phyloP scores from a whole-genome alignment of 1,140 invertebrate genomes.

The Drosophila paulistorum region DNA sequence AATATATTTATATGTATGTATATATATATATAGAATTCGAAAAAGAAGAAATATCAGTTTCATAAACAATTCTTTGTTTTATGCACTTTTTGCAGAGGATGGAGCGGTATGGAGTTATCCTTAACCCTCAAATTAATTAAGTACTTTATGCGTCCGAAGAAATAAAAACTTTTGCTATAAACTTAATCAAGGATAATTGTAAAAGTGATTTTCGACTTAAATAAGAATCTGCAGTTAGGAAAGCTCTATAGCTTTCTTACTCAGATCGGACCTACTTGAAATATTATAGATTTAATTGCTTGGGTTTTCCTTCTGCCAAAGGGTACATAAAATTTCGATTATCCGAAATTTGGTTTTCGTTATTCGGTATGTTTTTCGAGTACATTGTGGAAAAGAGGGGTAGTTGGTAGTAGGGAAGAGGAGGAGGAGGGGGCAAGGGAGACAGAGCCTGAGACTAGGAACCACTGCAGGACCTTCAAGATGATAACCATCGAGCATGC shows the following conservation, averaged over 20 bases:
- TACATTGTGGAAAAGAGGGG: background rate
- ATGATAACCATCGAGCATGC: background rate
- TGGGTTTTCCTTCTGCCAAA: too few relatives aligned
- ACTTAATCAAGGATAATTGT: too few relatives aligned
- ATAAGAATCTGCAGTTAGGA: too few relatives aligned
- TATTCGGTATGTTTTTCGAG: background rate
- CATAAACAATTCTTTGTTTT: background rate
- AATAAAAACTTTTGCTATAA: too few relatives aligned
- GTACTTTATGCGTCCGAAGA: background rate
- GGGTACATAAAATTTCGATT: background rate
- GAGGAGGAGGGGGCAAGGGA: background rate
- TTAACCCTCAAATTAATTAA: background rate
- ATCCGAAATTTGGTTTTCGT: background rate
- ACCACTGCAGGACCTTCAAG: slow-evolving; percentile 2
- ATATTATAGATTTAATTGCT: too few relatives aligned
- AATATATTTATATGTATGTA: slow-evolving; percentile 4
- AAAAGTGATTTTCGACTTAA: too few relatives aligned
- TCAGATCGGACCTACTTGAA: too few relatives aligned
- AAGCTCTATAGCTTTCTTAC: too few relatives aligned
- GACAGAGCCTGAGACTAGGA: slow-evolving; percentile 8
- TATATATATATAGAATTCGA: background rate
- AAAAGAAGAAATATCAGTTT: slow-evolving; percentile 2
- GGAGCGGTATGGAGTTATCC: background rate
- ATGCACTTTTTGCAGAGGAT: background rate
- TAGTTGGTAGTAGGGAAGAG: too few relatives aligned